Conservation (phyloP, 30 jellyfish, hydroid and myxozoan species). For the Pelagia noctiluca region DNA sequence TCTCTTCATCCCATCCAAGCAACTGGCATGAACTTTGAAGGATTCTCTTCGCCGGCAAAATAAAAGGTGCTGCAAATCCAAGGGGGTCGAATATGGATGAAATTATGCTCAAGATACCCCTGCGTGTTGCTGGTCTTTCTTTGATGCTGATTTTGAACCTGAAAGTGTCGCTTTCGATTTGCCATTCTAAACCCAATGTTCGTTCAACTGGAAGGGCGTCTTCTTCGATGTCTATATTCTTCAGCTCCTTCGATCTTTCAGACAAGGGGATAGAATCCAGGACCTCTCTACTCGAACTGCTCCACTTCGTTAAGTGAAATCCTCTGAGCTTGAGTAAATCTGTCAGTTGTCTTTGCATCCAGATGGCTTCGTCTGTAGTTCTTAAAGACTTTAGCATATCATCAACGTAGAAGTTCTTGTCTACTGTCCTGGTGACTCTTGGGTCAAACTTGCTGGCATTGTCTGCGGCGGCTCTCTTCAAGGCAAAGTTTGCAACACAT, state of each 20-base stretch:
- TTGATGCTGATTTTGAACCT: slow-evolving; percentile 22
- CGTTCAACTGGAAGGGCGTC: slow-evolving; percentile 30
- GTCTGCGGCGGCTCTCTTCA: slow-evolving; percentile 17
- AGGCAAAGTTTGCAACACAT: slow-evolving; percentile 7
- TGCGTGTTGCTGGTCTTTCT: slow-evolving; percentile 43
- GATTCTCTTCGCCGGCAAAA: slow-evolving; percentile 46
- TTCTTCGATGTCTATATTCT: slow-evolving; percentile 4
- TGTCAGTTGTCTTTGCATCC: slow-evolving; percentile 33
- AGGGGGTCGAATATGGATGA: slow-evolving; percentile 63
- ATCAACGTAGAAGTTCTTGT: slow-evolving; percentile 57
- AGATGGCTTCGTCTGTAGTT: slow-evolving; percentile 7
- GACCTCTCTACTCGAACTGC: background rate
- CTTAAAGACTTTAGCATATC: slow-evolving; percentile 31
- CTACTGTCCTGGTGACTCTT: slow-evolving; percentile 4
- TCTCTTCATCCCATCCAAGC: slow-evolving; percentile 52
- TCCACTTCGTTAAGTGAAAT: slow-evolving; percentile 33
- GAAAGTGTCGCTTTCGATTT: slow-evolving; percentile 39
- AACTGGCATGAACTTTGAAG: slow-evolving; percentile 35
- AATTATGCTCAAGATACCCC: slow-evolving; percentile 42
- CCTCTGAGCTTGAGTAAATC: slow-evolving; percentile 44
- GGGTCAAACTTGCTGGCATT: slow-evolving; percentile 23
- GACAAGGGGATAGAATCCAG: slow-evolving; percentile 12
- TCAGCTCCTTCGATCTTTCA: slow-evolving; percentile 49
- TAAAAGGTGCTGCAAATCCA: slow-evolving; percentile 64
- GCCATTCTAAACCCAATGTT: slow-evolving; percentile 65